Evolutionary conservation across 2,113 vertebrate species (phyloP).

Genomic region (Caretta caretta): DNA sequence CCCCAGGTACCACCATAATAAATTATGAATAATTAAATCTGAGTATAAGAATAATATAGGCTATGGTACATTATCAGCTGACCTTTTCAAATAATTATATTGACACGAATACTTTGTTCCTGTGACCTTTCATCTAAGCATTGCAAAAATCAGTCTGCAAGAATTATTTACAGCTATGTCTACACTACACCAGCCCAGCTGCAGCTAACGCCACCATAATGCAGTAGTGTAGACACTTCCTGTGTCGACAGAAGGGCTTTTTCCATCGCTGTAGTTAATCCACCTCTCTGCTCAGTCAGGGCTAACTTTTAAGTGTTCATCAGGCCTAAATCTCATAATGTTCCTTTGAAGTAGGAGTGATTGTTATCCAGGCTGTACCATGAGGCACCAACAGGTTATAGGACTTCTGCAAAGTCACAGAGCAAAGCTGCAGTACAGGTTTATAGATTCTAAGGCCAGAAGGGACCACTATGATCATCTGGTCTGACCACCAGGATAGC

Average conservation of each 20-base stretch:
- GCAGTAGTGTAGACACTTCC: background rate
- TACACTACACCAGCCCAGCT: background rate
- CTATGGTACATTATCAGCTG: background rate
- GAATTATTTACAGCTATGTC: background rate
- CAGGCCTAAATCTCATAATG: background rate
- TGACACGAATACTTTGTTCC: background rate
- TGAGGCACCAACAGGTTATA: fast-evolving
- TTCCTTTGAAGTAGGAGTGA: background rate
- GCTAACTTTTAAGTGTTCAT: background rate
- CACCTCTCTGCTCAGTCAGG: background rate
- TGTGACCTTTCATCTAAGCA: background rate
- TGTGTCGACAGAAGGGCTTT: background rate
- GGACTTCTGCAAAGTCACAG: background rate
- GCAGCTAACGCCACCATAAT: background rate
- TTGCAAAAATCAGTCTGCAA: background rate
- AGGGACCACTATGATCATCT: background rate
- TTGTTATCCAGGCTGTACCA: background rate
- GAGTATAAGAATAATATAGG: background rate
- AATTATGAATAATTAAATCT: background rate
- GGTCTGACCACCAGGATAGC: background rate
- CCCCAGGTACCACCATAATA: background rate
- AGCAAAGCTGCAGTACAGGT: background rate
- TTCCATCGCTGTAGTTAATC: background rate
- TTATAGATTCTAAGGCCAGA: background rate
- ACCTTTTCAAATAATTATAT: background rate